Percentiles rank a stretch among this genome's conserved stretches.
These are phyloP conservation scores for Odocoileus virginianus DNA, from an alignment of 2,113 vertebrate genomes.

Conservation along the genomic window DNA sequence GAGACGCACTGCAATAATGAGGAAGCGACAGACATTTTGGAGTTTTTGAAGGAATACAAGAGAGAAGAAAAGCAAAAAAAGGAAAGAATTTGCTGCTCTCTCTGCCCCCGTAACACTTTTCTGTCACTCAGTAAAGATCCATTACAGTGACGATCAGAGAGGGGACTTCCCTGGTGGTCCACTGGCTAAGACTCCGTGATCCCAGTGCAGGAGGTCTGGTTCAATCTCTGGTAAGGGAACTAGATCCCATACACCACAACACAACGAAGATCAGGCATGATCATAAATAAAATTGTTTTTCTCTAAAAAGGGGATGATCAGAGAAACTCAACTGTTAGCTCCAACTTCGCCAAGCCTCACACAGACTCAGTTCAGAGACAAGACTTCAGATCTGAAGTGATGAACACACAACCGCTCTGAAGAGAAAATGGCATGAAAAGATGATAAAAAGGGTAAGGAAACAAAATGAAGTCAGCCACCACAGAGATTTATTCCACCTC, in stretches of 20 bases:
- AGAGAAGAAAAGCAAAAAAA: background rate
- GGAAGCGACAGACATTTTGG: background rate
- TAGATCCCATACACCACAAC: background rate
- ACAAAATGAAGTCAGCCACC: fast-evolving
- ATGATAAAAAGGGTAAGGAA: background rate
- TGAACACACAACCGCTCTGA: background rate
- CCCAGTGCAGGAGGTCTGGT: background rate
- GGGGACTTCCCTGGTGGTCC: background rate
- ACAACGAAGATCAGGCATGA: background rate
- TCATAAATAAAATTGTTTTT: background rate
- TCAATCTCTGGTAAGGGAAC: background rate
- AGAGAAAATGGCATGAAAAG: background rate
- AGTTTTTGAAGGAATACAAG: background rate
- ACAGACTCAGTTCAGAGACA: background rate
- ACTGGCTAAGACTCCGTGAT: background rate
- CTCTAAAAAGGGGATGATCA: background rate
- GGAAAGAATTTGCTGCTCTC: background rate
- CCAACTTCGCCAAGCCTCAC: background rate
- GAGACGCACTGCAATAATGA: background rate
- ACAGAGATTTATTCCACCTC: background rate
- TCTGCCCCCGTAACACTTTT: background rate
- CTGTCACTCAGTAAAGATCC: background rate
- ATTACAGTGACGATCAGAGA: background rate
- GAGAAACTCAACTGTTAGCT: background rate
- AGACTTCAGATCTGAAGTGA: background rate